Percentiles rank a stretch among this genome's conserved stretches.
Conservation (phyloP, 2,888 invertebrate genomes). For the Cotesia congregata region DNA sequence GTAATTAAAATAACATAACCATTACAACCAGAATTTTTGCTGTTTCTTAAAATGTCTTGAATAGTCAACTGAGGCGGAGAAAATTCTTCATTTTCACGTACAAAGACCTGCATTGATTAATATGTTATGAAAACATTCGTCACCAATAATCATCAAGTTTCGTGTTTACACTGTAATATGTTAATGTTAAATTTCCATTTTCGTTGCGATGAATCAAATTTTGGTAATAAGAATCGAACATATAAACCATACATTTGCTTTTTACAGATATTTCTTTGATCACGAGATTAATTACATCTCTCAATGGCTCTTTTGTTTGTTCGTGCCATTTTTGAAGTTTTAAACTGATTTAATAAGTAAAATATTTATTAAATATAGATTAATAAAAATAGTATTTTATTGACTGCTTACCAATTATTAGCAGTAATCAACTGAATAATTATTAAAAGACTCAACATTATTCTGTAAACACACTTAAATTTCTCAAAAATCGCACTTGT, state of each 20-base stretch:
- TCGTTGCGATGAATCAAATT: conserved; percentile 51
- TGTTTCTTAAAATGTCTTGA: conserved; percentile 51
- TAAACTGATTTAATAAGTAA: conserved; percentile 23
- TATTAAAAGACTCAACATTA: conserved; percentile 26
- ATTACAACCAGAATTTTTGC: conserved; percentile 78
- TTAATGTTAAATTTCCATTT: conserved; percentile 37
- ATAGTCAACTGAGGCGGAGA: conserved; percentile 53
- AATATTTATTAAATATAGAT: background rate
- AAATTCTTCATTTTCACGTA: conserved; percentile 62
- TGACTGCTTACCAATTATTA: conserved; percentile 32
- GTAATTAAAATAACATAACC: conserved; percentile 80
- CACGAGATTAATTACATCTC: conserved; percentile 53
- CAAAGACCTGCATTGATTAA: conserved; percentile 53
- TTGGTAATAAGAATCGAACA: conserved; percentile 60
- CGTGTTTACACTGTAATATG: conserved; percentile 17
- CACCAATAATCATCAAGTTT: conserved; percentile 11
- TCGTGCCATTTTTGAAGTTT: conserved; percentile 35
- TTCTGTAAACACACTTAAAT: background rate
- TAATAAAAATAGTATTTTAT: background rate
- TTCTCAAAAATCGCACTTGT: background rate
- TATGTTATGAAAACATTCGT: conserved; percentile 14
- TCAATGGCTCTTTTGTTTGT: conserved; percentile 47
- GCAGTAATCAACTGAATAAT: conserved; percentile 23
- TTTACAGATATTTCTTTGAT: conserved; percentile 56
- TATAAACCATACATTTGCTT: conserved; percentile 60